Base-by-base conservation (phyloP, 2,797 vertebrate genomes). In the Botia kubotai region DNA sequence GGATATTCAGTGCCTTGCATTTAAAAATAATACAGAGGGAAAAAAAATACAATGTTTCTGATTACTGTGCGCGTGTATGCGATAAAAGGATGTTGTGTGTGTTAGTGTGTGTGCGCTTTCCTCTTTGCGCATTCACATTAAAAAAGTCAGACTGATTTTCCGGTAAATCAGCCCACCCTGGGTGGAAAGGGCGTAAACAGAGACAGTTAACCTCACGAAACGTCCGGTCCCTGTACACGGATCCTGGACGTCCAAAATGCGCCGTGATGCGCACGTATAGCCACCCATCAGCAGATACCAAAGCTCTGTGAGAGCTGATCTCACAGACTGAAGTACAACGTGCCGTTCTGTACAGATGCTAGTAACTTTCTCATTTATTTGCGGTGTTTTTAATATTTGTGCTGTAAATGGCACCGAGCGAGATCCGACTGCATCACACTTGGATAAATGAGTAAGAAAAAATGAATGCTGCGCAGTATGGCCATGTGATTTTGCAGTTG, bases 161-260 rank as follows among this genome's bases (percentile, higher is more conserved):
- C n/a, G 0, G 50, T 43, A 73, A 73, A 66, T 43, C 60, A 19
- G 29, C 71, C 57, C 55, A 67, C 14, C 33, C 50, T 57, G 78
- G 52, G 21, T 17, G 21, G 57, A 65, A 21, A 66, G 62, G 58
- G 58, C 6, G 23, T 58, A 33, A 62, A 79, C 43, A 79, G 55
- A 60, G 55, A 17, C 62, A 2, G 23, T 65, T 11, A 36, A 29
- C 33, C 26, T 36, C 6, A 36, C 13, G 13, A 26, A 29, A 26
- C 52, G 43, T 39, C 16, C 26, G 43, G 16, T 60, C 46, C 55
- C 43, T 13, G 26, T 36, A 23, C 68, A 33, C 4, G 11, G 43
- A 36, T 26, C 55, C 10, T 60, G 43, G 57, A 10, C 29, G 33
- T 65, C 13, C 23, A 33, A 11, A 2, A 53, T 58, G 33, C 65